Evolutionary conservation across 2,113 vertebrate species (phyloP), one percentile per base, ranked within the genome.

Genomic region (Pongo abelii): DNA sequence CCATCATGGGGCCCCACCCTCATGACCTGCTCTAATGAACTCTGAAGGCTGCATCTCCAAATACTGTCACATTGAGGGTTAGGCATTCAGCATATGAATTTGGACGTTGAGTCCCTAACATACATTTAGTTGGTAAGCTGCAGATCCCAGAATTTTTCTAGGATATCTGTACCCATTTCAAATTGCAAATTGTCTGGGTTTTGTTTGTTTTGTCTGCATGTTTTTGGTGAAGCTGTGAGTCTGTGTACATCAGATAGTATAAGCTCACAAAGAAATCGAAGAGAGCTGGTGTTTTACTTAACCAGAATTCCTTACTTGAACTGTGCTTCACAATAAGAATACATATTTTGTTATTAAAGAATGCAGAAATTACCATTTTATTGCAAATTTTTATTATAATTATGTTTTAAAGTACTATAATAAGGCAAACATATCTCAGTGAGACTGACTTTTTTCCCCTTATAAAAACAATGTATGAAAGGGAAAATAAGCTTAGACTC

Each of bases 361-460:
- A 83, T n/a, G 38, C 3, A 75, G n/a, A 80, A 48, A 10, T 97
- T 92, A 79, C 11, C 27, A 67, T 84, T 95, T 79, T 69, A 13
- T 89, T 74, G 50, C 35, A 55, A 27, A 74, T 52, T 64, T 84
- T 92, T 57, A 86, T 48, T 84, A 12, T 74, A 87, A 79, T 72
- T 79, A 18, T 48, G 43, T 87, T 95, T 96, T 67, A 90, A 90
- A 90, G 40, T 30, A 80, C 25, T 48, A 10, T 43, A 57, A 32
- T 77, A 89, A 67, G 77, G 25, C 38, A 91, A 75, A 25, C 2
- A 3, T 72, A 52, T 80, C 78, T 97, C 55, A 55, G 9, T 87
- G 87, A 95, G 55, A 78, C 35, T 17, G 32, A 50, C 10, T 48
- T 97, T 97, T 61, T 97, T 97, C 59, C 94, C 3, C 35, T 87